phyloP scores from a whole-genome alignment of 2,797 vertebrate species.

The Macropodus opercularis region DNA sequence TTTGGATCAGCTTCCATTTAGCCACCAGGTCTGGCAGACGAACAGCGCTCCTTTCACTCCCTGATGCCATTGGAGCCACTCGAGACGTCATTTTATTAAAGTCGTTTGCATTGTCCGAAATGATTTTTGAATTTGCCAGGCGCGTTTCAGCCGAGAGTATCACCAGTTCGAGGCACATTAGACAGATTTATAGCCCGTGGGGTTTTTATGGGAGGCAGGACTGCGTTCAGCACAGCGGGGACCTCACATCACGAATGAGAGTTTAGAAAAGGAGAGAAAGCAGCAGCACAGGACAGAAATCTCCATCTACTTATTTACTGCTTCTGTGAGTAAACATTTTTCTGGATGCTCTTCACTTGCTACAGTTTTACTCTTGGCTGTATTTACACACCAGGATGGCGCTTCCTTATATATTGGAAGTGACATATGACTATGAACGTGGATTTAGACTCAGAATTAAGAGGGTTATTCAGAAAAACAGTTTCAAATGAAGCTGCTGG shows the following conservation, averaged over 20 bases:
- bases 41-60: constrained; percentile 72
- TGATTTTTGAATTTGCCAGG: constrained; percentile 39
- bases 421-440: too few relatives aligned
- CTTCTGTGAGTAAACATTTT: constrained; percentile 10
- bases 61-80: constrained; percentile 41
- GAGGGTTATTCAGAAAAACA: too few relatives aligned
- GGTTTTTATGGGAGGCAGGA: constrained; percentile 35
- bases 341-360: too few relatives aligned
- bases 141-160: constrained; percentile 23
- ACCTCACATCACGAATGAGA: constrained; percentile 35
- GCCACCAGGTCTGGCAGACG: constrained; percentile 64
- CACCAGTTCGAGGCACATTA: constrained; percentile 31
- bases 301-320: not conserved
- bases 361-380: too few relatives aligned
- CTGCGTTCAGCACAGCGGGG: constrained; percentile 13
- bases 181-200: constrained; percentile 35
- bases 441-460: too few relatives aligned
- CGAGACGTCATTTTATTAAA: constrained; percentile 55
- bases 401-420: too few relatives aligned
- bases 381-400: too few relatives aligned
- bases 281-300: not conserved
- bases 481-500: too few relatives aligned
- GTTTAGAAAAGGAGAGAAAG: constrained; percentile 4
- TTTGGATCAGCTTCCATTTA: constrained; percentile 61
- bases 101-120: constrained; percentile 58